These are phyloP conservation scores for Lutraria rhynchaena DNA, from an alignment of 1,140 invertebrate species.

Conservation along the genomic window DNA sequence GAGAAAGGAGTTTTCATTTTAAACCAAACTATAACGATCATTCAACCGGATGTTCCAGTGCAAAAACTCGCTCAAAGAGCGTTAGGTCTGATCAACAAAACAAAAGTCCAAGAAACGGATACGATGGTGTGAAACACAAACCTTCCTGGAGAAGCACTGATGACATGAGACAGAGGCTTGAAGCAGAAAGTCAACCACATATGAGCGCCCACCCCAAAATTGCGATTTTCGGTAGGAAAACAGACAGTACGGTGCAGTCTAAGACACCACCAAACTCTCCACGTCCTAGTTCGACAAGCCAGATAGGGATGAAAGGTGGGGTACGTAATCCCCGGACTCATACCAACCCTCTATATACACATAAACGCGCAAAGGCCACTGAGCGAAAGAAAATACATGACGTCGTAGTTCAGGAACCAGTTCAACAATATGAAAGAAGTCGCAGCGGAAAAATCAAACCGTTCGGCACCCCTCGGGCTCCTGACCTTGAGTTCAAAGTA, in stretches of 20 bases:
- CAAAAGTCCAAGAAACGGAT: neutral
- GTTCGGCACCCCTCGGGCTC: slow-evolving; percentile 39
- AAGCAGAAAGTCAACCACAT: neutral
- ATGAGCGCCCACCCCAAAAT: slow-evolving; percentile 4
- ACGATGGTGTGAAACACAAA: neutral
- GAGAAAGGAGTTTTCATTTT: slow-evolving; percentile 37
- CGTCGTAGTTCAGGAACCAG: slow-evolving; percentile 14
- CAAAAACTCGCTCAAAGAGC: neutral
- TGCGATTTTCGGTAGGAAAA: slow-evolving; percentile 32
- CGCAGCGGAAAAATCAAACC: slow-evolving; percentile 42
- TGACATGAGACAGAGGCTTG: slow-evolving; percentile 2
- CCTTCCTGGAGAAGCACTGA: neutral
- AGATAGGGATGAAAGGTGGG: neutral
- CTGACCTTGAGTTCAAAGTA: slow-evolving; percentile 5
- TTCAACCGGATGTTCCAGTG: slow-evolving; percentile 1
- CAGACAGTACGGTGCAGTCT: neutral
- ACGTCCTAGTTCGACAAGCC: neutral
- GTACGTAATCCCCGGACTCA: neutral
- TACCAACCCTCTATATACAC: neutral
- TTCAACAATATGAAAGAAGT: slow-evolving; percentile 48
- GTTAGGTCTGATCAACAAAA: neutral
- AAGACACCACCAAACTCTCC: slow-evolving; percentile 27
- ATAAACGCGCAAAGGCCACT: slow-evolving; percentile 24
- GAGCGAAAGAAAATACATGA: slow-evolving; percentile 40
- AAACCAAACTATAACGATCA: neutral